Evolutionary conservation across 1,140 invertebrate genomes (phyloP).

Genomic region (Augochlora pura): DNA sequence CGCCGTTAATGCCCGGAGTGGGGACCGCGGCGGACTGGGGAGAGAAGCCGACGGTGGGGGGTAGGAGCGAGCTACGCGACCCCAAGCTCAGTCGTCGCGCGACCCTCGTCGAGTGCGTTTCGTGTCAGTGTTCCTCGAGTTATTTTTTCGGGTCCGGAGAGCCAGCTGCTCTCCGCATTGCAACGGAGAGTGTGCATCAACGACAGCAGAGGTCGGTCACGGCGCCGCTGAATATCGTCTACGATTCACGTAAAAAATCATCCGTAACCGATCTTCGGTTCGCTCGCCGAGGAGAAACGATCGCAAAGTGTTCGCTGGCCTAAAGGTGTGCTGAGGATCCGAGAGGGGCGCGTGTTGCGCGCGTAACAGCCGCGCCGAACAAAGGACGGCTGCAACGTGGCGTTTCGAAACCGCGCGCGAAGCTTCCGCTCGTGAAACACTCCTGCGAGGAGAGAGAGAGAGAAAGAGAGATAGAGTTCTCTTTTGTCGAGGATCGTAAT

Average conservation of each 20-base stretch:
- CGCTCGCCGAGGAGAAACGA: too few species aligned
- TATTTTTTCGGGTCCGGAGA: too few species aligned
- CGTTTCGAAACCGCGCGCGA: slow-evolving; percentile 42
- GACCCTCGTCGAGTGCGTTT: slow-evolving; percentile 75
- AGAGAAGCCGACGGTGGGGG: slow-evolving; percentile 65
- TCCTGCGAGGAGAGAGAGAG: too few species aligned
- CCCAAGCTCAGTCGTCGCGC: slow-evolving; percentile 78
- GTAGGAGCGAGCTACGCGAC: slow-evolving; percentile 70
- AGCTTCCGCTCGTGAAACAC: not conserved
- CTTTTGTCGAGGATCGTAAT: too few species aligned
- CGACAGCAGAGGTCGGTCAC: too few species aligned
- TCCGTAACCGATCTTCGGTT: too few species aligned
- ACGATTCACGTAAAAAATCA: too few species aligned
- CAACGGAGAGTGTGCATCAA: too few species aligned
- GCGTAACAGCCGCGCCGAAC: slow-evolving; percentile 8
- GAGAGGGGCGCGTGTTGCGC: not conserved
- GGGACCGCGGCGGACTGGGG: slow-evolving; percentile 17
- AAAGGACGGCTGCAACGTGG: slow-evolving; percentile 46
- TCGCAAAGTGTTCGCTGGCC: too few species aligned
- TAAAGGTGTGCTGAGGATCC: not conserved
- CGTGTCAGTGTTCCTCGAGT: slow-evolving; percentile 31
- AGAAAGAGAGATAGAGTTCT: too few species aligned
- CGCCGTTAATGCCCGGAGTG: slow-evolving; percentile 40
- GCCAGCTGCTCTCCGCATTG: too few species aligned
- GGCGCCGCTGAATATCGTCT: too few species aligned